Percentiles rank a stretch among this genome's conserved stretches.
These are phyloP conservation scores for Entomobrya proxima DNA, from an alignment of 2,888 invertebrate genomes.

Conservation along the genomic window DNA sequence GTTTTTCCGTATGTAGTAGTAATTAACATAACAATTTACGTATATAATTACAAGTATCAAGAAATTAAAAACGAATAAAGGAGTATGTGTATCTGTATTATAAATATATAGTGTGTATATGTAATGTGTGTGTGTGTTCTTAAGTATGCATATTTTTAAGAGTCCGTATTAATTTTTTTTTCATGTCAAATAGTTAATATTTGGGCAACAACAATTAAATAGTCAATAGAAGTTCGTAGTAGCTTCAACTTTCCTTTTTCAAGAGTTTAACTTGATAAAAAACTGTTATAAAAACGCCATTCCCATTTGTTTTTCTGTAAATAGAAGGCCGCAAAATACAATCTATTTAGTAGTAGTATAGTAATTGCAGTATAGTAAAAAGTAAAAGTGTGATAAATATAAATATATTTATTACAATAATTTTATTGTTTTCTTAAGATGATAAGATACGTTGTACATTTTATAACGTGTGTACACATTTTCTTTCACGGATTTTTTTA, in stretches of 20 bases:
- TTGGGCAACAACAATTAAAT: conserved; percentile 35
- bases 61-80: conserved; percentile 35
- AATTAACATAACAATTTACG: background rate
- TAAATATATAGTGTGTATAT: no score
- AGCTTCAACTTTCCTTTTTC: background rate
- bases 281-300: conserved; percentile 26
- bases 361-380: background rate
- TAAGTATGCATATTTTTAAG: conserved; percentile 12
- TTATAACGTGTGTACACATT: no score
- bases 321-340: conserved; percentile 56
- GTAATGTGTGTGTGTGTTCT: background rate
- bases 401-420: no score
- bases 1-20: conserved; percentile 25
- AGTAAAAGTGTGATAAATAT: no score
- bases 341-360: no score
- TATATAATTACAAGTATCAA: conserved; percentile 39
- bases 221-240: background rate
- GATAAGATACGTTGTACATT: no score
- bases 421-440: no score
- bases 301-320: background rate
- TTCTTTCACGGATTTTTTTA: no score
- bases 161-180: conserved; percentile 23
- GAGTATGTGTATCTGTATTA: conserved; percentile 41
- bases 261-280: background rate
- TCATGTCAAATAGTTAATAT: conserved; percentile 38